Conservation (phyloP, 2,888 invertebrate genomes). For the Theristus sp. region DNA sequence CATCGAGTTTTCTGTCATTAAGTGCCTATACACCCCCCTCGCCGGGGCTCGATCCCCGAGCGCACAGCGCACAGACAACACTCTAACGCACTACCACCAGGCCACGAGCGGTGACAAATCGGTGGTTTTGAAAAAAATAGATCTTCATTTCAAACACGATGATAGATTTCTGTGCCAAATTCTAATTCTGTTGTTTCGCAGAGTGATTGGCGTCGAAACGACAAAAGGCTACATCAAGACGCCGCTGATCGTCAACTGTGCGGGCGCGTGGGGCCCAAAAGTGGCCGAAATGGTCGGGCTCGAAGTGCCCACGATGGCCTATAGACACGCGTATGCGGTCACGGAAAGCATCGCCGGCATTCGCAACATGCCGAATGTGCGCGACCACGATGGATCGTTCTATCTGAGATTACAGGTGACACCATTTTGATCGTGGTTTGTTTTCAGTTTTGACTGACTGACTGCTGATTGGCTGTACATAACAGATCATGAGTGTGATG, state of each 20-base stretch:
- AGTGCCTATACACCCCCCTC: too few relatives aligned
- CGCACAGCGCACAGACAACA: too few relatives aligned
- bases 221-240: conserved; percentile 54
- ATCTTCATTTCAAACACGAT: not conserved
- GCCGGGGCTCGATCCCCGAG: too few relatives aligned
- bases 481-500: too few relatives aligned
- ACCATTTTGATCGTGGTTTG: too few relatives aligned
- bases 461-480: too few relatives aligned
- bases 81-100: too few relatives aligned
- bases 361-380: conserved; percentile 55
- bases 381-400: conserved; percentile 63
- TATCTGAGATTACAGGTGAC: conserved; percentile 41
- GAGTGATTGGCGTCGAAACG: conserved; percentile 57
- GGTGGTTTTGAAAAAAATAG: too few relatives aligned
- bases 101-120: too few relatives aligned
- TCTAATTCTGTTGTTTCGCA: conserved; percentile 17
- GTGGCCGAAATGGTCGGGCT: conserved; percentile 49
- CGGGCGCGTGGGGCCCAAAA: conserved; percentile 60
- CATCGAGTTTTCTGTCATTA: too few relatives aligned
- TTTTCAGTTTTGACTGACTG: too few relatives aligned
- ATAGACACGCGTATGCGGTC: conserved; percentile 61
- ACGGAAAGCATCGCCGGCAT: conserved; percentile 57
- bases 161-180: not conserved
- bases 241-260: conserved; percentile 55
- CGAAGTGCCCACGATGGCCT: conserved; percentile 51